Evolutionary conservation across 2,888 invertebrate species (phyloP).

Genomic region (Cephus pygmeus): DNA sequence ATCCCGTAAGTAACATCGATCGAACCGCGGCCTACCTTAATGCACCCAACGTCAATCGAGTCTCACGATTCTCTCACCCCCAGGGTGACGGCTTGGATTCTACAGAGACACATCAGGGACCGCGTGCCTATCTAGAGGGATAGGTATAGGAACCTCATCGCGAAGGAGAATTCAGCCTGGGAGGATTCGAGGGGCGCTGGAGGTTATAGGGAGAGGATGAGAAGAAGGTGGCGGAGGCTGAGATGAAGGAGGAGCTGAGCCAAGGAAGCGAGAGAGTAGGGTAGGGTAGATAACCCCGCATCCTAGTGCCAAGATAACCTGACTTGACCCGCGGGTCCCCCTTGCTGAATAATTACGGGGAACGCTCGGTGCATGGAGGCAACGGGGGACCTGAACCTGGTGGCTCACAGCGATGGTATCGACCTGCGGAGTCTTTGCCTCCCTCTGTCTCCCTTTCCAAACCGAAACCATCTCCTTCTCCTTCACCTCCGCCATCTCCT

Average conservation of each 20-base stretch:
- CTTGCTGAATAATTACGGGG: constrained; percentile 64
- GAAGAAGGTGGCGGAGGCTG: constrained; percentile 18
- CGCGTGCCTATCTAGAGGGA: neutral
- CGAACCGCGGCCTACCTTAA: neutral
- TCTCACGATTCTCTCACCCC: neutral
- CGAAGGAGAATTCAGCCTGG: neutral
- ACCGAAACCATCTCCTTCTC: constrained; percentile 12
- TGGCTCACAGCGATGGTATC: constrained; percentile 60
- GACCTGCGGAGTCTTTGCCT: constrained; percentile 58
- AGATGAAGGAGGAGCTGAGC: constrained; percentile 23
- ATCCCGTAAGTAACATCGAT: neutral
- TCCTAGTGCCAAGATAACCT: constrained; percentile 59
- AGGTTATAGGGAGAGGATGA: constrained; percentile 14
- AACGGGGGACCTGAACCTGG: constrained; percentile 60
- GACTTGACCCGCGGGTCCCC: constrained; percentile 52
- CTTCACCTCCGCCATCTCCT: constrained; percentile 9
- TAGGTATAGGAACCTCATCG: neutral
- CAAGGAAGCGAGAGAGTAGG: constrained; percentile 35
- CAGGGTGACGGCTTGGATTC: neutral
- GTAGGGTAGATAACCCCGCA: constrained; percentile 62
- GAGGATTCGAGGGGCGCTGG: constrained; percentile 14
- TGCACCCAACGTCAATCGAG: neutral
- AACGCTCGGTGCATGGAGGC: constrained; percentile 44
- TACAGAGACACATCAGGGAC: neutral
- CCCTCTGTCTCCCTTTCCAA: constrained; percentile 26